Percentiles rank a stretch among this genome's conserved stretches.
Evolutionary conservation across 2,113 vertebrate species (phyloP).

Genomic region (Tonatia bakeri): DNA sequence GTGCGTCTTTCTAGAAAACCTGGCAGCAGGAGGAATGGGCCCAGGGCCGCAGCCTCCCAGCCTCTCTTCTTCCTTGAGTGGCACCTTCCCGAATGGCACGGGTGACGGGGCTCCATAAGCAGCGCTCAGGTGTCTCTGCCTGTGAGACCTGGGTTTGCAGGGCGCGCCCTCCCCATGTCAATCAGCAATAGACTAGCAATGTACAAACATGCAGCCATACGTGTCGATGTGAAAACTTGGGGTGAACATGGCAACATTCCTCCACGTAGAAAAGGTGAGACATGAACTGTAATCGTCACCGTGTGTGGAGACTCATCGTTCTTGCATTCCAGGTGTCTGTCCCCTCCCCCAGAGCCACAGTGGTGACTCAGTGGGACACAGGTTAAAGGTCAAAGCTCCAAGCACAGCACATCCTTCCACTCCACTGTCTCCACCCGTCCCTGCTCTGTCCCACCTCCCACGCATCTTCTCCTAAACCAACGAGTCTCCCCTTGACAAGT

Average conservation of each 20-base stretch:
- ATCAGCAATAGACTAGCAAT: background rate
- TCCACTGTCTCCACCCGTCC: too few relatives aligned
- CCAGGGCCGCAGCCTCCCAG: background rate
- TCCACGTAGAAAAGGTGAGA: background rate
- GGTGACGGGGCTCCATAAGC: too few relatives aligned
- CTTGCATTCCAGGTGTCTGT: background rate
- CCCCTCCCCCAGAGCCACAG: background rate
- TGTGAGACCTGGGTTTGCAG: background rate
- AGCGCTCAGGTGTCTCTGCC: fast-evolving
- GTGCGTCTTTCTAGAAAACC: background rate
- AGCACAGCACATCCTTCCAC: fast-evolving
- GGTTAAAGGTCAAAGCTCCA: background rate
- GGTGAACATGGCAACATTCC: background rate
- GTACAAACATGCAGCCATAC: background rate
- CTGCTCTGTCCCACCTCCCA: background rate
- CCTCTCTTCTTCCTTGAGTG: background rate
- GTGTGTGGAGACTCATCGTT: fast-evolving
- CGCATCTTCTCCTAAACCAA: background rate
- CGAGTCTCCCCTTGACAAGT: background rate
- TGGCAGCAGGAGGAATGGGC: background rate
- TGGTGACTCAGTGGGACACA: background rate
- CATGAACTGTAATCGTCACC: background rate
- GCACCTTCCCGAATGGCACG: background rate
- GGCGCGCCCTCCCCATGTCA: too few relatives aligned
- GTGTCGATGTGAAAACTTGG: background rate